Base-by-base conservation (phyloP, 2,888 invertebrate species). In the Apamea monoglypha region DNA sequence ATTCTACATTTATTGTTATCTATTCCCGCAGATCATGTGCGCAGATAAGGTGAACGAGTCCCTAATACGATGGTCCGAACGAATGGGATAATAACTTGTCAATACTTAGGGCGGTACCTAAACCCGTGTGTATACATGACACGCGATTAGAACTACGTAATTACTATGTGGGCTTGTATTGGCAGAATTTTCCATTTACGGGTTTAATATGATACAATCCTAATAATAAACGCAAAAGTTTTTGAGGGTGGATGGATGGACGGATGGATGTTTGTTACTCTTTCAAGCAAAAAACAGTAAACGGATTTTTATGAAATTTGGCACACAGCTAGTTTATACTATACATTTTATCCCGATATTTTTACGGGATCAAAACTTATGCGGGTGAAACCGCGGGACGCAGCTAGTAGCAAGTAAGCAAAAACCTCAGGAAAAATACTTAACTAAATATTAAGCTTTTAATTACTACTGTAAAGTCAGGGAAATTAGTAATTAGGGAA, bases 21-120 rank as follows among this genome's bases (percentile, higher is more conserved):
- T 64, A 36, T 74, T 76, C 16, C 68, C 67, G n/a, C 29, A 74
- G 74, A 80, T 59, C 63, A 72, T 64, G 63, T 70, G 78, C 67
- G 77, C 21, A 73, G 80, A 82, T 76, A 53, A 80, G 80, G 88
- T 86, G 80, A 86, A 72, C 67, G 71, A 68, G 44, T 44, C 56
- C 44, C 21, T 74, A 76, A 76, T 70, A 63, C n/a, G 63, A 70
- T 70, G 44, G 40, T 29, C 36, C 36, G 74, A 80, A 88, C 79
- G 76, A 86, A 77, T 86, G 56, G 67, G 53, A 77, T 77, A 78
- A 86, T 78, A 86, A 86, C 71, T 74, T 74, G 63, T 80, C 63
- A 78, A 72, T 87, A 78, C 64, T 71, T 74, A 61, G 70, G 70
- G 70, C 18, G 53, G 16, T 77, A 59, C 59, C 53, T 79, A 72